Percentiles rank a stretch among this genome's conserved stretches.
Conservation (phyloP, 2,113 vertebrate species). For the Microcebus jonahi region DNA sequence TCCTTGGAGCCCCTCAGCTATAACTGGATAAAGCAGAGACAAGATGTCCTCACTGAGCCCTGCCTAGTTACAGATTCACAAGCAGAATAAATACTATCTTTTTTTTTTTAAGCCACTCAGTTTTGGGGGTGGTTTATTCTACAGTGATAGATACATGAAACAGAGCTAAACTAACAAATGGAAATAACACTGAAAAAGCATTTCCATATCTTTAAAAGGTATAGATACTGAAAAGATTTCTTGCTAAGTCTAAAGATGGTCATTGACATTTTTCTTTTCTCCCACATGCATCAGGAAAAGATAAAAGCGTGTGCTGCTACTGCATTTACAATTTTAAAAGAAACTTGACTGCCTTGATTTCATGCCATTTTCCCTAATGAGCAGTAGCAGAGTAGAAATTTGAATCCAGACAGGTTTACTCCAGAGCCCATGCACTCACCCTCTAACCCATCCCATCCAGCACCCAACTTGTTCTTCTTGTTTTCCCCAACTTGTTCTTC, state of each 20-base stretch:
- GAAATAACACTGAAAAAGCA: constrained; percentile 7
- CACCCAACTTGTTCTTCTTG: no score
- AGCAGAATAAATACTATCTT: not conserved
- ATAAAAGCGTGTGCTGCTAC: not conserved
- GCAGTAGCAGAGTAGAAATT: not conserved
- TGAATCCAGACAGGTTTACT: not conserved
- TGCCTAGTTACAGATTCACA: not conserved
- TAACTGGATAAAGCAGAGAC: not conserved
- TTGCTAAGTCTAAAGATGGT: not conserved
- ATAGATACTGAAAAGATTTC: not conserved
- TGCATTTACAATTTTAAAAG: not conserved
- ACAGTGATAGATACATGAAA: not conserved
- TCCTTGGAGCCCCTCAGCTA: not conserved
- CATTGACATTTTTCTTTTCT: not conserved
- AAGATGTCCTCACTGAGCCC: not conserved
- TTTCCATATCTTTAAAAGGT: not conserved
- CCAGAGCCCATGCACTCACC: not conserved
- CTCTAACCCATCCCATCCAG: not conserved
- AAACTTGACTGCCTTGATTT: not conserved
- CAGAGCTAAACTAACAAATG: not conserved
- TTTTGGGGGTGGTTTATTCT: not conserved
- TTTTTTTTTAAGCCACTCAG: not conserved
- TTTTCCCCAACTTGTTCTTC: not conserved
- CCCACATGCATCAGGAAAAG: not conserved
- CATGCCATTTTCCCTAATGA: not conserved